Base-by-base conservation (phyloP, 1,140 invertebrate species). In the Araneus ventricosus region DNA sequence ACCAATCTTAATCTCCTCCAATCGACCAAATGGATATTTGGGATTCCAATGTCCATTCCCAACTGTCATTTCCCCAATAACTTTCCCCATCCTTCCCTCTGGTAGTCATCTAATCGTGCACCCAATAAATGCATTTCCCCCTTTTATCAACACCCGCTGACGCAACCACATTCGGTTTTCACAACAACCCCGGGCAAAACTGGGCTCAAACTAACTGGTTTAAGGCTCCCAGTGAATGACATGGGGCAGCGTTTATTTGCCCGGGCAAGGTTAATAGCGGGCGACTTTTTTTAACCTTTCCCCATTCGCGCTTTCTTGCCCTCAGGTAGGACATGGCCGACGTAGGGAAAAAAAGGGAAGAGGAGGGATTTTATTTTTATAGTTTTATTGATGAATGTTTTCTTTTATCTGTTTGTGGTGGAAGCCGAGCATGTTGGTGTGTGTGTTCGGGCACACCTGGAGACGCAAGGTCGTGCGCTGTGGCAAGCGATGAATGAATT, bases 401-500 rank as follows among this genome's bases (percentile, higher is more conserved):
- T 80, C 52, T 90, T 90, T 45, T 84, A 52, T 88, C 27, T 37
- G 67, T 75, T 75, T 75, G 67, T 34, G 67, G 67, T 52, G 45
- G 45, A 52, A 52, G 45, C 45, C 30, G 7, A 75, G 30, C 10
- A 20, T 75, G 67, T 86, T 67, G 24, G 84, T 24, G 84, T 86
- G 82, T 27, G 30, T 34, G 45, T 34, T 34, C 61, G 59, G 75
- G 70, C n/a, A 57, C 90, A 84, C 80, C 90, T 92, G 90, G 61
- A n/a, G 37, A 39, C 80, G 52, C 90, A 84, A 92, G 57, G 84
- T 85, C 84, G 90, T 39, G 30, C 17, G 59, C 22, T 52, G 61
- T 10, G 30, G 79, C 84, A 93, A 86, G 84, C 70, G 20, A 86
- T 85, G 92, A 93, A 86, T 93, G 92, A 85, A 86, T 93, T 93